Conservation (phyloP, 2,888 invertebrate genomes). For the Aporophyla nigra region DNA sequence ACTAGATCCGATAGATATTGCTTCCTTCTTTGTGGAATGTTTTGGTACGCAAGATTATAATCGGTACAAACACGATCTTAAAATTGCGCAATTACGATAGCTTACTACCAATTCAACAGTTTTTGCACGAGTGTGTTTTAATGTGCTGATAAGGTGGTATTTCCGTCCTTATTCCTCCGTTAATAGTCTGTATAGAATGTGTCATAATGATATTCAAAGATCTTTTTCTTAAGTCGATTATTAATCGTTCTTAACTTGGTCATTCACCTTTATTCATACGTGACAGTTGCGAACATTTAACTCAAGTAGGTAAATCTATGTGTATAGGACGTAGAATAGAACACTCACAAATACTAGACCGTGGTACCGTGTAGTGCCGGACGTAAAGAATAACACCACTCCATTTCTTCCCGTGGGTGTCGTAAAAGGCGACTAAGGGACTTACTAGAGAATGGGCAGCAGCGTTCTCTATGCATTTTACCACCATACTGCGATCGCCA, state of each 20-base stretch:
- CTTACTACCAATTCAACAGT: slow-evolving; percentile 23
- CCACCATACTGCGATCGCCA: too few relatives aligned
- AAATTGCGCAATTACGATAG: slow-evolving; percentile 48
- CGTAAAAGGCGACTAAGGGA: too few relatives aligned
- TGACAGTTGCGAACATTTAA: slow-evolving; percentile 33
- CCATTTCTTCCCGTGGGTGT: too few relatives aligned
- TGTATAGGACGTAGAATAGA: slow-evolving; percentile 1
- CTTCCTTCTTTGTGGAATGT: slow-evolving; percentile 22
- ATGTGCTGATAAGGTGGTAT: slow-evolving; percentile 47
- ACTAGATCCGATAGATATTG: background rate
- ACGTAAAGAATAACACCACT: too few relatives aligned
- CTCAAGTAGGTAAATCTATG: background rate
- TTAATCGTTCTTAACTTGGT: slow-evolving; percentile 19
- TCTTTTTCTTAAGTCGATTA: slow-evolving; percentile 26
- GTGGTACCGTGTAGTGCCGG: too few relatives aligned
- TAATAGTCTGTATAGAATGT: background rate
- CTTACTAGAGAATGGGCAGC: too few relatives aligned
- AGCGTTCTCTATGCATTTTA: too few relatives aligned
- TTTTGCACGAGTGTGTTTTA: slow-evolving; percentile 42
- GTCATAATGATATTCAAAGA: slow-evolving; percentile 25
- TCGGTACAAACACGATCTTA: slow-evolving; percentile 28
- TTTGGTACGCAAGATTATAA: slow-evolving; percentile 24
- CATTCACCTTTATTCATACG: slow-evolving; percentile 41
- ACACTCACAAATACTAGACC: slow-evolving; percentile 25
- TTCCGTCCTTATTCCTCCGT: slow-evolving; percentile 13